These are phyloP conservation scores for Nasonovia ribisnigri DNA, from an alignment of 2,888 invertebrate genomes.

Conservation along the genomic window DNA sequence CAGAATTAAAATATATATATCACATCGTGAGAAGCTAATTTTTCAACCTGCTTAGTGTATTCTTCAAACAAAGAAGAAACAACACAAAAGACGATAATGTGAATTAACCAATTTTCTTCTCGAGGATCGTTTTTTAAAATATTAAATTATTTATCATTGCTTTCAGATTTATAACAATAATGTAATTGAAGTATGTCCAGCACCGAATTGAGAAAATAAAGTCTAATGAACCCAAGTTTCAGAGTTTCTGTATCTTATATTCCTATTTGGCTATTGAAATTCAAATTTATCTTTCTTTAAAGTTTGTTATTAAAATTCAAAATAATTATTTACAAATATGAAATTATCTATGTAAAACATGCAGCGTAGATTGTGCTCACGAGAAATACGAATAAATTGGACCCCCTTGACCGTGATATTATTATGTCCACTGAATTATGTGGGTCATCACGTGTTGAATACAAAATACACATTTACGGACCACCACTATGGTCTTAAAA, in stretches of 20 bases:
- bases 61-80: too few relatives aligned
- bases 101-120: too few relatives aligned
- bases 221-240: too few relatives aligned
- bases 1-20: too few relatives aligned
- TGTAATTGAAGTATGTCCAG: background rate
- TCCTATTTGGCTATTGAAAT: background rate
- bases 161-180: background rate
- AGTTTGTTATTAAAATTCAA: background rate
- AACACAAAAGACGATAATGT: too few relatives aligned
- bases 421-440: constrained; percentile 29
- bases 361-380: background rate
- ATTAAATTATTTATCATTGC: background rate
- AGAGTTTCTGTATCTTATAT: background rate
- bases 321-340: background rate
- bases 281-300: background rate
- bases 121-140: background rate
- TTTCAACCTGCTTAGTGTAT: background rate
- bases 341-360: background rate
- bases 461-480: background rate
- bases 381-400: background rate
- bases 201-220: background rate
- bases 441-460: constrained; percentile 58
- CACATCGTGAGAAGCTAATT: background rate
- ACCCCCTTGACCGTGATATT: background rate
- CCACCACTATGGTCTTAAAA: constrained; percentile 4